A percentile compares a stretch with the other conserved stretches of the same genome.
These are phyloP conservation scores for Tachyglossus aculeatus DNA, from an alignment of 2,797 vertebrate genomes.

Conservation along the genomic window DNA sequence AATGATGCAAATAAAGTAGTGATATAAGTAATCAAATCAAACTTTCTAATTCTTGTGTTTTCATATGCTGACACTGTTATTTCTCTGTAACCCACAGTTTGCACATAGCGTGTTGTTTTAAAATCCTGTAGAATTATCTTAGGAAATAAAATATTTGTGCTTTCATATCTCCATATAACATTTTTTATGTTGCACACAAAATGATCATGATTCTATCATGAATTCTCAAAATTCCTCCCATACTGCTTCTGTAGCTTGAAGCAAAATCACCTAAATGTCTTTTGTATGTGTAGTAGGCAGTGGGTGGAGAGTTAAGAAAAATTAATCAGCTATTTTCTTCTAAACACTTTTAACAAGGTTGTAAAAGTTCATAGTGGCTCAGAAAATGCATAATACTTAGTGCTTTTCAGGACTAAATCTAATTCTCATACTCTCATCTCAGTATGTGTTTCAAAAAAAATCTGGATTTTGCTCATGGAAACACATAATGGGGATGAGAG, in stretches of 20 bases:
- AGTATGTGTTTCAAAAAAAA: conserved; percentile 41
- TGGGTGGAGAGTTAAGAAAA: conserved; percentile 8
- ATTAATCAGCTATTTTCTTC: not conserved
- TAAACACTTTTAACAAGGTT: conserved; percentile 2
- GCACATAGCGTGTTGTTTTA: conserved; percentile 56
- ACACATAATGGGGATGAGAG: conserved; percentile 70
- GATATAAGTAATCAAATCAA: conserved; percentile 73
- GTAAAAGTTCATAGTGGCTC: not conserved
- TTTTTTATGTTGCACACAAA: conserved; percentile 20
- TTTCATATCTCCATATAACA: conserved; percentile 53
- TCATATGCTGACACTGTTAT: conserved; percentile 67
- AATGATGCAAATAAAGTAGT: conserved; percentile 68
- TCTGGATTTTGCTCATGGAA: conserved; percentile 43
- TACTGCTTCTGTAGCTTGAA: conserved; percentile 12
- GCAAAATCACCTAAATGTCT: not conserved
- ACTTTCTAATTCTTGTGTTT: conserved; percentile 64
- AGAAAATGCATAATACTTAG: not conserved
- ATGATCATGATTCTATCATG: not conserved
- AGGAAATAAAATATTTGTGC: conserved; percentile 64
- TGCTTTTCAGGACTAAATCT: conserved; percentile 41
- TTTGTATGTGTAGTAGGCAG: not conserved
- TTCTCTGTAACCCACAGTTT: conserved; percentile 66
- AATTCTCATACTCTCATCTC: conserved; percentile 32
- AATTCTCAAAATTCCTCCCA: not conserved
- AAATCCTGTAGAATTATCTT: conserved; percentile 69